Base-by-base conservation (phyloP, 2,888 invertebrate species). In the Drosophila algonquin region DNA sequence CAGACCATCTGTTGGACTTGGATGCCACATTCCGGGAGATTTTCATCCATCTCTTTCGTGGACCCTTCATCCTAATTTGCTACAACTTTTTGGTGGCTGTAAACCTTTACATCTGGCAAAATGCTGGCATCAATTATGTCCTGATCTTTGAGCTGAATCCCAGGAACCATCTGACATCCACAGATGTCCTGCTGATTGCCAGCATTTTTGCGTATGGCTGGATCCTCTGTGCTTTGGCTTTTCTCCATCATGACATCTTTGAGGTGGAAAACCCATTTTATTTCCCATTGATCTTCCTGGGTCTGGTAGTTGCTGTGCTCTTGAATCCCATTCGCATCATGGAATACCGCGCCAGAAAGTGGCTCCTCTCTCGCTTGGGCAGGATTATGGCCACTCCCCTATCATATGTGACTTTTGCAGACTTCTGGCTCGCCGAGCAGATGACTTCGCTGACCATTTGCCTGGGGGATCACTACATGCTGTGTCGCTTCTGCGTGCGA, bases 401-500 rank as follows among this genome's bases (percentile, higher is more conserved):
- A 89, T 95, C 96, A 90, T 96, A 96, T 75, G 98, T 99, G 8
- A 94, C 95, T 21, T 99, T 99, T 91, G 97, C 98, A 5, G 98
- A 99, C 93, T 99, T 99, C 93, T 99, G 98, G 98, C 94, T 99
- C 90, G 98, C 77, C 6, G 99, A 99, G 93, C 99, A 99, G 92
- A 93, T 98, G 90, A 98, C 97, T 92, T 98, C 98, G 59, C 93
- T 99, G 77, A 96, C 95, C 0, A 95, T 95, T 0, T 96, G 97
- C 6, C 94, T 99, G 73, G 93, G 97, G 9, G 99, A 99, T 92
- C 95, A 98, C 87, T 98, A 99, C 89, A 99, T 96, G 91, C 94
- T 98, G 67, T 90, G 96, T 12, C 98, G 98, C 77, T 98, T 98
- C 92, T 99, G 98, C 90, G 92, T 95, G 1, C 62, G 61, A 0